Conservation (phyloP, 2,888 invertebrate genomes). For the Tachina lurida region DNA sequence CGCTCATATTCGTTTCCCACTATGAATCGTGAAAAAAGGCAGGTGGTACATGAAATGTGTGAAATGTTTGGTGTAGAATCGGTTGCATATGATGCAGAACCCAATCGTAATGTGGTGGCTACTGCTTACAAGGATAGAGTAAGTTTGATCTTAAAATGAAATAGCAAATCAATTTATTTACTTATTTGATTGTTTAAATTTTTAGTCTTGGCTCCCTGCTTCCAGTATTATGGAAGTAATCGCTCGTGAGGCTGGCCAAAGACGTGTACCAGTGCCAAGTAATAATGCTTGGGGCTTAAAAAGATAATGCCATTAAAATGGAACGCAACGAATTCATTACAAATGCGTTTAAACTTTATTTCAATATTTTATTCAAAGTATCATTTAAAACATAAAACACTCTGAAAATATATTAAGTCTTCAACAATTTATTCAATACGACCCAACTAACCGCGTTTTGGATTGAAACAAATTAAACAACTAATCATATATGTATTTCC, state of each 20-base stretch:
- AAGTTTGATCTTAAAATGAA: conserved; percentile 69
- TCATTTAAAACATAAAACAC: conserved; percentile 12
- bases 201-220: conserved; percentile 94
- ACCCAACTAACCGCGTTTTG: conserved; percentile 34
- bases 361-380: conserved; percentile 14
- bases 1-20: conserved; percentile 94
- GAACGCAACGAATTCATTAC: background rate
- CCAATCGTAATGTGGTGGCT: conserved; percentile 97
- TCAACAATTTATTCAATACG: conserved; percentile 2
- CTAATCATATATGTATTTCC: background rate
- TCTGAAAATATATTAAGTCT: background rate
- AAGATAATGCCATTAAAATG: conserved; percentile 73
- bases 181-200: conserved; percentile 45
- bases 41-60: conserved; percentile 96
- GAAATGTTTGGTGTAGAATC: conserved; percentile 97
- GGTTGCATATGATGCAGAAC: conserved; percentile 97
- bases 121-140: conserved; percentile 92
- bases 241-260: conserved; percentile 90
- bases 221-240: conserved; percentile 92
- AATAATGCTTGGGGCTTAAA: conserved; percentile 83
- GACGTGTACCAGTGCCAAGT: conserved; percentile 91
- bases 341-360: conserved; percentile 20
- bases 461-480: conserved; percentile 14
- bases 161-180: background rate
- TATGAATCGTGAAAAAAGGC: conserved; percentile 96